Evolutionary conservation across 2,888 invertebrate species (phyloP).

Genomic region (Sthenelais limicola): DNA sequence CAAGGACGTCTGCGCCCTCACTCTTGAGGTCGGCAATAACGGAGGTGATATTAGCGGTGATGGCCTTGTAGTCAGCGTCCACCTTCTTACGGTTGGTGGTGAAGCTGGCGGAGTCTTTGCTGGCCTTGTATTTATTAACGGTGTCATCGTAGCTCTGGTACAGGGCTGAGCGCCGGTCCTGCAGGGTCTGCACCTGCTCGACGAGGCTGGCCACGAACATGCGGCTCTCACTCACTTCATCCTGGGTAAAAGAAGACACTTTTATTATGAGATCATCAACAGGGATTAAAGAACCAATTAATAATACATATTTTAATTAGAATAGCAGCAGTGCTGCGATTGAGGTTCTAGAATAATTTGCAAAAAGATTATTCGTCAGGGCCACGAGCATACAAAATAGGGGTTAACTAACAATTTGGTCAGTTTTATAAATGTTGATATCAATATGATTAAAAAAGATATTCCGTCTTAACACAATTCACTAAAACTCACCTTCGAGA

Average conservation of each 20-base stretch:
- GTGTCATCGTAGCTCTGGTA: slow-evolving; percentile 79
- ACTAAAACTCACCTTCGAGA: slow-evolving; percentile 76
- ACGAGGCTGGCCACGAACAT: slow-evolving; percentile 73
- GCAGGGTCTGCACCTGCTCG: slow-evolving; percentile 77
- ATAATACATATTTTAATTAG: too few species aligned
- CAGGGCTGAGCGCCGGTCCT: slow-evolving; percentile 77
- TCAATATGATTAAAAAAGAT: too few species aligned
- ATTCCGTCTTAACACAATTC: too few species aligned
- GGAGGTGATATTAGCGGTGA: slow-evolving; percentile 75
- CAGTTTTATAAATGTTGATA: too few species aligned
- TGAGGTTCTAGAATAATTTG: too few species aligned
- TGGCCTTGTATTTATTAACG: slow-evolving; percentile 77
- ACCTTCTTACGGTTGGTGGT: slow-evolving; percentile 75
- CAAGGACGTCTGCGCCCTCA: slow-evolving; percentile 77
- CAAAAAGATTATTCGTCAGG: too few species aligned
- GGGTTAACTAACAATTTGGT: too few species aligned
- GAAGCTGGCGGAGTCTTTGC: slow-evolving; percentile 75
- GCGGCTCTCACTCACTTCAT: slow-evolving; percentile 75
- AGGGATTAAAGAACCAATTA: too few species aligned
- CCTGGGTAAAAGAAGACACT: too few species aligned
- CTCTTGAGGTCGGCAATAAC: slow-evolving; percentile 76
- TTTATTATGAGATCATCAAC: too few species aligned
- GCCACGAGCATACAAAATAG: too few species aligned
- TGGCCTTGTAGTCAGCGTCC: slow-evolving; percentile 77
- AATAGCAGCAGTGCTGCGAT: too few species aligned